Conservation (phyloP, 2,113 vertebrate genomes). For the Sebastes fasciatus region DNA sequence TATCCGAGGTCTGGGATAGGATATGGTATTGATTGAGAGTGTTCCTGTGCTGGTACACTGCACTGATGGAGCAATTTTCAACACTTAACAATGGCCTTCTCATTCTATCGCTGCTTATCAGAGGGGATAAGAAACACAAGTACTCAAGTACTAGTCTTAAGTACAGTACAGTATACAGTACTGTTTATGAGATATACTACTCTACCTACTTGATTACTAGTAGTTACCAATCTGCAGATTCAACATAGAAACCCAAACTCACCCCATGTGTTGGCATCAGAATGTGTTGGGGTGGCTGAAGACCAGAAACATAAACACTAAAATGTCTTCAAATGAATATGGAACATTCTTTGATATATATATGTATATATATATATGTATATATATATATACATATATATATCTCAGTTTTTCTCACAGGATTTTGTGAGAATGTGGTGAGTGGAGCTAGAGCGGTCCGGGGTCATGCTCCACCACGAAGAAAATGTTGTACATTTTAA, state of each 20-base stretch:
- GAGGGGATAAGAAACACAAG: background rate
- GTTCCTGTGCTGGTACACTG: constrained; percentile 59
- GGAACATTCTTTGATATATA: too few species aligned
- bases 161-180: background rate
- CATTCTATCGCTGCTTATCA: constrained; percentile 18
- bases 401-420: too few species aligned
- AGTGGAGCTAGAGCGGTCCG: too few species aligned
- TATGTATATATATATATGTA: too few species aligned
- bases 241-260: background rate
- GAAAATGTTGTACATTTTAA: too few species aligned
- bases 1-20: constrained; percentile 93
- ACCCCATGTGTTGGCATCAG: background rate
- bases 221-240: background rate
- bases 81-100: constrained; percentile 41
- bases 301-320: too few species aligned
- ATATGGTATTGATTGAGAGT: constrained; percentile 90
- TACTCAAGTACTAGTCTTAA: background rate
- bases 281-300: background rate
- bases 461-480: too few species aligned
- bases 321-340: too few species aligned
- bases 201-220: background rate
- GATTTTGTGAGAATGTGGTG: too few species aligned
- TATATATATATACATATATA: too few species aligned
- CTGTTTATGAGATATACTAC: background rate
- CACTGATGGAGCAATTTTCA: constrained; percentile 43